Percentiles rank a stretch among this genome's conserved stretches.
Evolutionary conservation across 1,140 invertebrate species (phyloP).

Genomic region (Macrobrachium rosenbergii): DNA sequence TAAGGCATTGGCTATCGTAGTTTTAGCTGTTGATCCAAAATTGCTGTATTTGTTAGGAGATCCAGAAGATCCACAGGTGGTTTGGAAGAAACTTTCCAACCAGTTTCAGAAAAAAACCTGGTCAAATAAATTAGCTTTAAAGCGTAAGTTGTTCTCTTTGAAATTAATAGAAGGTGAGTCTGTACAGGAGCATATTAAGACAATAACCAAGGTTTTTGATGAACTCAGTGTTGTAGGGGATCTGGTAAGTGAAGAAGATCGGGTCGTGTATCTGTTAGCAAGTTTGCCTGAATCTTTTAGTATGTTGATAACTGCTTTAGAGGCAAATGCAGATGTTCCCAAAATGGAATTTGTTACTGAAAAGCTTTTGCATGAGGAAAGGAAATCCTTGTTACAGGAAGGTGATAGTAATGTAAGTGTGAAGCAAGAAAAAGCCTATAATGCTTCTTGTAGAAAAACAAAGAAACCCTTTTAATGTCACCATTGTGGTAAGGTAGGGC

Average conservation of each 20-base stretch:
- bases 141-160: background rate
- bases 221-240: conserved; percentile 6
- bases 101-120: conserved; percentile 30
- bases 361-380: too few species aligned
- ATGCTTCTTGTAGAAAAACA: background rate
- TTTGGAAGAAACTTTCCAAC: conserved; percentile 35
- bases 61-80: conserved; percentile 37
- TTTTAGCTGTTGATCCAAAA: too few species aligned
- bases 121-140: conserved; percentile 16
- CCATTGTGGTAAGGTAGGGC: conserved; percentile 21
- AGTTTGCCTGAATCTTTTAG: too few species aligned
- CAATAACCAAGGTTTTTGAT: conserved; percentile 18
- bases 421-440: conserved; percentile 22
- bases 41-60: conserved; percentile 47
- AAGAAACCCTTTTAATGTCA: background rate
- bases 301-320: too few species aligned
- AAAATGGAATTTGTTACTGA: too few species aligned
- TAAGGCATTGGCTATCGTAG: conserved; percentile 41
- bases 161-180: conserved; percentile 25
- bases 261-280: conserved; percentile 11
- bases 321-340: too few species aligned
- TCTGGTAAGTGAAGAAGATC: conserved; percentile 18
- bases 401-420: conserved; percentile 26
- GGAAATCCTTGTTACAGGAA: too few species aligned
- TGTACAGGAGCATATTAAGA: conserved; percentile 28